Base-by-base conservation (phyloP, 2,888 invertebrate genomes). In the Nemapogon koenigi region DNA sequence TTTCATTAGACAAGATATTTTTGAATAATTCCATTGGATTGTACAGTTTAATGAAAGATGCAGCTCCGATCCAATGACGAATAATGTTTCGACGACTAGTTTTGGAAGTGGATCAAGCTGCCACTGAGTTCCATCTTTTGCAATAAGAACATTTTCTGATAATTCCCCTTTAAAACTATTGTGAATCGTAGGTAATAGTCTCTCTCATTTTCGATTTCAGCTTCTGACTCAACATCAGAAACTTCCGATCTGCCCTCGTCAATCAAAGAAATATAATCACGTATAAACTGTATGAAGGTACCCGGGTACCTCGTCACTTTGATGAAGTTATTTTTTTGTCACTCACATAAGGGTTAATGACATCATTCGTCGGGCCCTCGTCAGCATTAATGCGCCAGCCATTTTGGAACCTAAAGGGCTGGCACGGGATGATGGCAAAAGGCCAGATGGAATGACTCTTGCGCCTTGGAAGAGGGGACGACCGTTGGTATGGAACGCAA, bases 21-120 rank as follows among this genome's bases (percentile, higher is more conserved):
- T 42, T 39, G 42, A 39, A 39, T 39, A 42, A 36, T 42, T 42
- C 42, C 39, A 42, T 39, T 40, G 39, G 16, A 38, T 38, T 38
- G 16, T 41, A 38, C 38, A 35, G 35, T 38, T 38, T 39, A 37
- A 36, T 22, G 36, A 27, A 39, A 39, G 39, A 36, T 36, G 37
- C 32, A 19, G 32, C 37, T 6, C 35, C 39, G 17, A n/a, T 22
- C 28, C 27, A 27, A 32, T 37, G 22, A 7, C 22, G 22, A 22
- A 22, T 22, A 22, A 22, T 22, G 22, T 22, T 22, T 10, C 8
- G 22, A 22, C 35, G 22, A 35, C 35, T 35, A 35, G 35, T 35
- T 35, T 35, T 13, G n/a, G 22, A 19, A 2, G 27, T 27, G 19
- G 27, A 22, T 39, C 40, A 40, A 36, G 36, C 29, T 40, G 29